Conservation (phyloP, 1,140 invertebrate genomes). For the Cydia pomonella region DNA sequence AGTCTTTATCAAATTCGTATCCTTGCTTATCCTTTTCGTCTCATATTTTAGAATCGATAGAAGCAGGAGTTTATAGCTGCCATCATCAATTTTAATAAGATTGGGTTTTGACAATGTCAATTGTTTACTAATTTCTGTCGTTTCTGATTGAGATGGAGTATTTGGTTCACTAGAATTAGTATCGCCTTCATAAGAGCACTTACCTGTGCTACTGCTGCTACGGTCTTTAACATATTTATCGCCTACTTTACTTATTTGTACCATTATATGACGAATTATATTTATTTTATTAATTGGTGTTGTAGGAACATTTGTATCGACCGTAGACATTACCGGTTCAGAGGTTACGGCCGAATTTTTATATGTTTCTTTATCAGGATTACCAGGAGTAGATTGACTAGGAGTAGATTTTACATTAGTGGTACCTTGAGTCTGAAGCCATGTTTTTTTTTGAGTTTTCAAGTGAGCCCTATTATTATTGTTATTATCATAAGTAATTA, state of each 20-base stretch:
- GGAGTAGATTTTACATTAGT: background rate
- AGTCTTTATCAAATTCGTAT: background rate
- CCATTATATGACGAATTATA: background rate
- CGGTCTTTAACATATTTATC: background rate
- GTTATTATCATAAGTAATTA: background rate
- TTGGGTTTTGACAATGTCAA: background rate
- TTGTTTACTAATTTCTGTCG: background rate
- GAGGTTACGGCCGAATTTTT: background rate
- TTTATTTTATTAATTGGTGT: background rate
- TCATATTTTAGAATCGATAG: conserved; percentile 55
- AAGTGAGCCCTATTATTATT: background rate
- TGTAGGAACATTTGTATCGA: background rate
- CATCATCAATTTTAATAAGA: conserved; percentile 20
- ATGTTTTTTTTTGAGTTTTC: background rate
- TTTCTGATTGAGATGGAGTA: background rate
- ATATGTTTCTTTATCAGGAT: background rate
- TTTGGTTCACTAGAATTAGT: background rate
- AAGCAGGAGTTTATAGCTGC: conserved; percentile 38
- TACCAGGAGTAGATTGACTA: background rate
- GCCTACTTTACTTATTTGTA: background rate
- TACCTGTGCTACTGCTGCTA: background rate
- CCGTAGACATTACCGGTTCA: background rate
- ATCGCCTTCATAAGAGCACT: background rate
- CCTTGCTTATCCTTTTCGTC: conserved; percentile 35
- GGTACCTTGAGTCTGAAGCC: background rate